A percentile compares a stretch with the other conserved stretches of the same genome.
Evolutionary conservation across 1,140 invertebrate genomes (phyloP).

Genomic region (Zaprionus camerounensis): DNA sequence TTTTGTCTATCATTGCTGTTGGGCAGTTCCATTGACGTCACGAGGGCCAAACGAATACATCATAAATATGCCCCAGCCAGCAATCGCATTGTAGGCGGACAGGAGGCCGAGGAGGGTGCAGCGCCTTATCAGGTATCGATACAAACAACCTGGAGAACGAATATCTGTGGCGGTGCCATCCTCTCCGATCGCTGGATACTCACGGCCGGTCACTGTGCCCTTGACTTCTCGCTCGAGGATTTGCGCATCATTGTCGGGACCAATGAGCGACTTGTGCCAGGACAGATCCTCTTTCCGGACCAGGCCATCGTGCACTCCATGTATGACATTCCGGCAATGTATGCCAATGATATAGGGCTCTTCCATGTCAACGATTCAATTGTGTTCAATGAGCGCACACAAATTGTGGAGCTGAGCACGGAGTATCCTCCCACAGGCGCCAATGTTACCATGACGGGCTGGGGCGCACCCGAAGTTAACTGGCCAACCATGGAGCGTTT

Average conservation of each 20-base stretch:
- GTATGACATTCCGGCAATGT: constrained; percentile 70
- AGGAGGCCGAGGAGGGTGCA: constrained; percentile 76
- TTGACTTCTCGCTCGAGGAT: constrained; percentile 52
- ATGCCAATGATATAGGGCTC: constrained; percentile 85
- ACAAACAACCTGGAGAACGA: constrained; percentile 62
- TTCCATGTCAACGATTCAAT: constrained; percentile 84
- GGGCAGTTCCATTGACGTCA: constrained; percentile 71
- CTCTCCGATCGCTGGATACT: constrained; percentile 74
- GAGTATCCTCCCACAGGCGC: constrained; percentile 52
- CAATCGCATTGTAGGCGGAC: constrained; percentile 82
- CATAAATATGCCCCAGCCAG: constrained; percentile 31
- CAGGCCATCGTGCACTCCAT: constrained; percentile 55
- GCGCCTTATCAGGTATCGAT: constrained; percentile 85
- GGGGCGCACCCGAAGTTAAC: constrained; percentile 57
- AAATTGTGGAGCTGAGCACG: constrained; percentile 67
- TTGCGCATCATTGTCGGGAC: constrained; percentile 70
- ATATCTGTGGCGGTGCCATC: constrained; percentile 84
- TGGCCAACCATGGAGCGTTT: constrained; percentile 42
- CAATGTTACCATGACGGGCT: constrained; percentile 84
- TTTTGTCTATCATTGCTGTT: constrained; percentile 40
- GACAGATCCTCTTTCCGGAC: constrained; percentile 44
- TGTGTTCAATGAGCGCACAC: constrained; percentile 83
- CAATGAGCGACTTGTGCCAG: constrained; percentile 60
- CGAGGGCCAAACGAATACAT: constrained; percentile 55
- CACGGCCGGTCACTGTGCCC: constrained; percentile 84